Evolutionary conservation across 2,113 vertebrate species (phyloP), one percentile per base, ranked within the genome.

Genomic region (Naja naja): DNA sequence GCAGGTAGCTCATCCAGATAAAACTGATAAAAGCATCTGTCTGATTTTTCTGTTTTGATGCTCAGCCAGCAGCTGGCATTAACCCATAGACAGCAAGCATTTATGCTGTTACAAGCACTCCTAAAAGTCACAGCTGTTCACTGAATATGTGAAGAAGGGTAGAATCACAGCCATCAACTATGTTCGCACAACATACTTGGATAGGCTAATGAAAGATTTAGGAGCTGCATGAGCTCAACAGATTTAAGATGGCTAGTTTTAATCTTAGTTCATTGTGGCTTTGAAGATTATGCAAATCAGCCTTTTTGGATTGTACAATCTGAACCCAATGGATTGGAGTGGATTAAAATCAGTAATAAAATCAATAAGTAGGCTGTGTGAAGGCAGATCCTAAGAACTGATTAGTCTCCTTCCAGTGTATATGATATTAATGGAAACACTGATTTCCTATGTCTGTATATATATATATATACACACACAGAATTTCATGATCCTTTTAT

Each of bases 1-100:
- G 56, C 64, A 96, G 90, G 89, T 94, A 96, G 95, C 52, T 64
- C 93, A 95, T 88, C 74, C 96, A 85, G 87, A 95, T 94, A 52
- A 27, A 88, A 87, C 64, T 93, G 89, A 90, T 81, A 81, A 91
- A 60, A 89, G 94, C 91, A 95, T 93, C 92, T 49, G 91, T 89
- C 81, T 89, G 93, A 0, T 93, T 95, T 49, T 94, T 91, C 85
- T 58, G 93, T 56, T 85, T 87, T 43, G 89, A 27, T 34, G 91
- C 11, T 87, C 55, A 87, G 11, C 89, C 18, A 47, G 6, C 39
- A 69, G 14, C 58, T n/a, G 45, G 58, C 58, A 52, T n/a, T 22
- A 14, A 69, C 43, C 16, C 89, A 10, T 11, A 30, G 30, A 47
- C 9, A 49, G 47, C 58, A 18, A 18, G 14, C 58, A 30, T 5